Evolutionary conservation across 2,888 invertebrate genomes (phyloP).

Genomic region (Chirona hameri): DNA sequence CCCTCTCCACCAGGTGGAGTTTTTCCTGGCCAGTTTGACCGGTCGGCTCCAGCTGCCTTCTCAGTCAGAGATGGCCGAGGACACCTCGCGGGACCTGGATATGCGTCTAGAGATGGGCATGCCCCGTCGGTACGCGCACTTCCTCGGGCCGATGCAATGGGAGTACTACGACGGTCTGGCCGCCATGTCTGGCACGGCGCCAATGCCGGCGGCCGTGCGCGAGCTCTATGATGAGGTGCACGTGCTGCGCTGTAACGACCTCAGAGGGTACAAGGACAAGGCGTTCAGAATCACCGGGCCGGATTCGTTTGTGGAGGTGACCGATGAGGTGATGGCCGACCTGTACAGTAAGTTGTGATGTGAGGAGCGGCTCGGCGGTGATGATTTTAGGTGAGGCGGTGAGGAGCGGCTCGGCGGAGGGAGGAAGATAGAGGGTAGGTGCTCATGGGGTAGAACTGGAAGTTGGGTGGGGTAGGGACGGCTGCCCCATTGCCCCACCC

Average conservation of each 20-base stretch:
- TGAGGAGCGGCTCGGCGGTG: no score
- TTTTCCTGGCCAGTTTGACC: neutral
- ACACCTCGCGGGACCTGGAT: neutral
- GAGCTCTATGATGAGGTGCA: conserved; percentile 6
- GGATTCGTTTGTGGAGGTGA: no score
- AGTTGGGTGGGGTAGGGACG: no score
- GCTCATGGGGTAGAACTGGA: no score
- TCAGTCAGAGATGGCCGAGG: neutral
- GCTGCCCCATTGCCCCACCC: no score
- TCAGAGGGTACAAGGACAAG: no score
- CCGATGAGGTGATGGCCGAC: no score
- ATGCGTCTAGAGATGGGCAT: neutral
- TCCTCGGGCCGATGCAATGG: neutral
- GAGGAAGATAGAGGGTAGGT: no score
- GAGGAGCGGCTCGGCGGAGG: no score
- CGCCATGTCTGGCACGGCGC: neutral
- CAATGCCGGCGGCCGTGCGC: neutral
- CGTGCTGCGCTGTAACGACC: neutral
- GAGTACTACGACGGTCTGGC: neutral
- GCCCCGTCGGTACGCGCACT: neutral
- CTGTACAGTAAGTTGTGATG: no score
- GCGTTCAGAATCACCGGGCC: no score
- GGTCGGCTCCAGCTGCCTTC: neutral
- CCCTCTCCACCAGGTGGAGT: neutral
- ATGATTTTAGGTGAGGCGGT: no score